Conservation (phyloP, 2,797 vertebrate species). For the Dallia pectoralis region DNA sequence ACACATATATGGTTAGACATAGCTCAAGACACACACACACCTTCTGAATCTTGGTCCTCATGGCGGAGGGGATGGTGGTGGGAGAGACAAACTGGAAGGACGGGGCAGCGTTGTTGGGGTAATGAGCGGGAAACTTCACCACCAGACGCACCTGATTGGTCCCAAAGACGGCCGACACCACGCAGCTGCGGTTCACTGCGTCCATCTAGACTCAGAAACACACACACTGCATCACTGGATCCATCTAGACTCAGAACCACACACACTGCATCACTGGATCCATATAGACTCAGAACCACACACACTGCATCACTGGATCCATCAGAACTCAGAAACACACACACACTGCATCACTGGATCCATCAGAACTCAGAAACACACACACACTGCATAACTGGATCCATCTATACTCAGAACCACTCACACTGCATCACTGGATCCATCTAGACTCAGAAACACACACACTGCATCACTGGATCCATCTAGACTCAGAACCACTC, state of each 20-base stretch:
- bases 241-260: too few species aligned
- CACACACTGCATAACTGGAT: too few species aligned
- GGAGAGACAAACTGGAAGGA: slow-evolving; percentile 94
- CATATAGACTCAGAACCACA: slow-evolving; percentile 56
- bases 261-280: background rate
- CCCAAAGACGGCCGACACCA: slow-evolving; percentile 90
- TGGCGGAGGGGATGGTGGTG: slow-evolving; percentile 88
- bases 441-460: too few species aligned
- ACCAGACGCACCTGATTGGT: slow-evolving; percentile 89
- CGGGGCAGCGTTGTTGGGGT: slow-evolving; percentile 93
- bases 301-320: too few species aligned
- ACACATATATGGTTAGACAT: background rate
- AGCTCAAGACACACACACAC: slow-evolving; percentile 54
- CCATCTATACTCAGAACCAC: slow-evolving; percentile 64
- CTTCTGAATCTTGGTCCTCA: slow-evolving; percentile 95
- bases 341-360: too few species aligned
- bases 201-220: slow-evolving; percentile 79
- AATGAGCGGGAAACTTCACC: slow-evolving; percentile 93
- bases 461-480: too few species aligned
- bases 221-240: background rate
- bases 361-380: background rate
- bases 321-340: too few species aligned
- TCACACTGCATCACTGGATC: too few species aligned
- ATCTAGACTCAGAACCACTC: too few species aligned
- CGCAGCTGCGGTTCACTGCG: slow-evolving; percentile 88